Evolutionary conservation across 2,113 vertebrate genomes (phyloP), one percentile per base, ranked within the genome.

Genomic region (Gavia stellata): DNA sequence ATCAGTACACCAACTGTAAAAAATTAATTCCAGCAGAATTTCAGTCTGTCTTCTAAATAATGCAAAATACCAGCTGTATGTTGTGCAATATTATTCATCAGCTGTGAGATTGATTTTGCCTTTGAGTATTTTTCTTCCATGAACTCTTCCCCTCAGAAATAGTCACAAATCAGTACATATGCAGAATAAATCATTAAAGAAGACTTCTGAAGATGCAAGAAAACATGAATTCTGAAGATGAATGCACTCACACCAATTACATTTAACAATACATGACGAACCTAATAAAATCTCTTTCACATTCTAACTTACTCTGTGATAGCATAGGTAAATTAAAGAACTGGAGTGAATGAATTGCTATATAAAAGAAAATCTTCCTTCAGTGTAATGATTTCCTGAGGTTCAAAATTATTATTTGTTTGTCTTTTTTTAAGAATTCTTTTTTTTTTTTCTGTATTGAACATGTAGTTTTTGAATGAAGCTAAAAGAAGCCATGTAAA

Each of bases 1-100:
- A 36, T 78, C 25, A 56, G 44, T 59, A 62, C 28, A 79, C 3
- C 7, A 78, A 68, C 15, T 7, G 0, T 40, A 67, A 72, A 88
- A 78, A 31, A 56, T 14, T 19, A 84, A 79, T 92, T 89, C 56
- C 44, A 72, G 36, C 7, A 87, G 61, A 81, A 79, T 87, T 91
- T 91, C 68, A 65, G 47, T 42, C 82, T 92, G 13, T 42, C 47
- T 84, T 79, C 56, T 94, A 89, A 88, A 79, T 91, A 89, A 91
- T 89, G 49, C 77, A 95, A 81, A 96, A 89, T 75, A 71, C 68
- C 94, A 94, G 70, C 75, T 95, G 86, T 95, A 45, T 74, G 40
- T 79, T 89, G 21, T 79, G 28, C 56, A 79, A 42, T 92, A 49
- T 56, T 87, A 86, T 94, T 93, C 56, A 68, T 85, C 86, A 94